Percentiles rank a stretch among this genome's conserved stretches.
These are phyloP conservation scores for Phoenoteleia sp. DNA, from an alignment of 2,888 invertebrate genomes.

Conservation along the genomic window DNA sequence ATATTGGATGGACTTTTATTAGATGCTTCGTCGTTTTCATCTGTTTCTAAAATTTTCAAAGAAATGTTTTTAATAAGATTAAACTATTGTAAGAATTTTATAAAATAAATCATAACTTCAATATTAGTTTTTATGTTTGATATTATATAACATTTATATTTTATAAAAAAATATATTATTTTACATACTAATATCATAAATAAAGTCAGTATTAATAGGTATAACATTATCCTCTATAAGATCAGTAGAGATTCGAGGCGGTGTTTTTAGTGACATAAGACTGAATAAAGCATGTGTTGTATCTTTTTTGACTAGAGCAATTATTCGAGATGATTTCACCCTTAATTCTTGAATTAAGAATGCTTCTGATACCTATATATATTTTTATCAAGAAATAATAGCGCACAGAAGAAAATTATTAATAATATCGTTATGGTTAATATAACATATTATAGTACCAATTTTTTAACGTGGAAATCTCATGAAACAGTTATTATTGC, in stretches of 20 bases:
- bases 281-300: conserved; percentile 88
- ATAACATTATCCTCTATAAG: conserved; percentile 93
- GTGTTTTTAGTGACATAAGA: conserved; percentile 88
- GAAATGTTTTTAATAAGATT: background rate
- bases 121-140: too few relatives aligned
- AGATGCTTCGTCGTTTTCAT: conserved; percentile 82
- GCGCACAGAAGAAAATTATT: too few relatives aligned
- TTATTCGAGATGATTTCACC: conserved; percentile 87
- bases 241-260: conserved; percentile 92
- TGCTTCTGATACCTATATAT: conserved; percentile 84
- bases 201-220: conserved; percentile 93
- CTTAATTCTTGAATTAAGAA: conserved; percentile 87
- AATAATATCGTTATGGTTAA: too few relatives aligned
- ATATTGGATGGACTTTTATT: conserved; percentile 87
- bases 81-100: too few relatives aligned
- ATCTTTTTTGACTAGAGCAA: conserved; percentile 89
- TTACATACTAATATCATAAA: conserved; percentile 90
- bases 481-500: too few relatives aligned
- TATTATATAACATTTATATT: too few relatives aligned
- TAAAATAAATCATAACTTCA: too few relatives aligned
- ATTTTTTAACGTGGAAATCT: too few relatives aligned
- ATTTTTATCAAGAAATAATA: conserved; percentile 21
- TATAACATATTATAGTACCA: too few relatives aligned
- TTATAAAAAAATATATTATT: too few relatives aligned
- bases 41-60: conserved; percentile 86